Evolutionary conservation across 2,113 vertebrate species (phyloP), one percentile per base, ranked within the genome.

Genomic region (Toxotes chatareus): DNA sequence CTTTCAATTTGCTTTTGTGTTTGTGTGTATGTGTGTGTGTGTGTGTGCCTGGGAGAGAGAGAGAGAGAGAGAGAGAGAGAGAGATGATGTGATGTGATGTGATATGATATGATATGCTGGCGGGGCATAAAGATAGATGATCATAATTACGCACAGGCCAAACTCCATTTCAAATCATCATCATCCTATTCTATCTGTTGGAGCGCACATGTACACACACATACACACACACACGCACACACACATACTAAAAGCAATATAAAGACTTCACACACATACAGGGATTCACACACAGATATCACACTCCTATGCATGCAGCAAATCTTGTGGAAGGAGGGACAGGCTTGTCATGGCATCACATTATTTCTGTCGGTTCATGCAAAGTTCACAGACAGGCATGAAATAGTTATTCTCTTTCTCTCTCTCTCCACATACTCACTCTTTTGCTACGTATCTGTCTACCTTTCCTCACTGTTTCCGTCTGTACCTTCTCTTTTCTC

Each of bases 111-210:
- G 97, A 97, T 99, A 98, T 99, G 97, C 98, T 96, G 95, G 96
- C 95, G 96, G 97, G 98, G 98, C 98, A 99, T 99, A 99, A 99
- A 99, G 98, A 99, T 99, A 99, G 98, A 99, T 99, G 97, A 97
- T 98, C 96, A 96, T 99, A 99, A 99, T 99, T 99, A 99, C 96
- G 96, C 96, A 97, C 96, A 98, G 99, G 98, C 97, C 98, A 99
- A 99, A 99, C 98, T 99, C 97, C 96, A 99, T 99, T 99, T 99
- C 97, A 97, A 96, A 97, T 98, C 96, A 97, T 98, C 97, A 82
- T 91, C 86, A 92, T 92, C 87, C 91, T 82, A 88, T 86, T 92
- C 86, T 93, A 86, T 88, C 88, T 90, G 80, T 90, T 91, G 73
- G 78, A 82, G 80, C 56, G 68, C 69, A 83, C 73, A 79, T 44